Evolutionary conservation across 2,797 vertebrate genomes (phyloP), one percentile per base, ranked within the genome.

Genomic region (Paguma larvata): DNA sequence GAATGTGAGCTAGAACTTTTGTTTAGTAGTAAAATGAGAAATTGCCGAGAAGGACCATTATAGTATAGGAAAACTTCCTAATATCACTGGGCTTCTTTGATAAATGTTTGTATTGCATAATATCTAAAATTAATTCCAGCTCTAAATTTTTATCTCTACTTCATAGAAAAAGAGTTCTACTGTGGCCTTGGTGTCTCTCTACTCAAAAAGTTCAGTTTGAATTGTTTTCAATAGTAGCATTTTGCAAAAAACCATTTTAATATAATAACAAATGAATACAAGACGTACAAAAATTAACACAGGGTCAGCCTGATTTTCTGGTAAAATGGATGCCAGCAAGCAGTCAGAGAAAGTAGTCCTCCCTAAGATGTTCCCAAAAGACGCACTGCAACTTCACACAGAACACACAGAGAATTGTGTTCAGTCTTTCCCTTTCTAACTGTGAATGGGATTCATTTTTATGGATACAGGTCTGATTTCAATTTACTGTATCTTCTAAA

Each of bases 101-200:
- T 65, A n/a, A 63, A 75, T 88, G 38, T 90, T 82, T 88, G 44
- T 34, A 41, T 11, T 82, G 34, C 18, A 41, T 56, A 85, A 62
- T 67, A 4, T 91, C 38, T 91, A 65, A 59, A 75, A 75, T 90
- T 27, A 30, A 80, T 46, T 86, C 11, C 86, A 80, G 16, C 21
- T 84, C 44, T 80, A 94, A 84, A 63, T 75, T 91, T 80, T 73
- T 79, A 41, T 75, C 41, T 68, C 48, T 91, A 59, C 25, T 77
- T n/a, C 67, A 53, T 13, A 77, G 25, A 63, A 25, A 46, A 67
- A 89, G 25, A 73, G 41, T 41, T 91, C 1, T 30, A 87, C 70
- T 56, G 18, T 27, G 63, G 32, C 12, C 16, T 79, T 38, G 21
- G 15, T 86, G 27, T 38, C 9, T 80, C 10, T 70, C 34, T 88